These are phyloP conservation scores for Arnoldichthys spilopterus DNA, from an alignment of 2,797 vertebrate species.

Conservation along the genomic window DNA sequence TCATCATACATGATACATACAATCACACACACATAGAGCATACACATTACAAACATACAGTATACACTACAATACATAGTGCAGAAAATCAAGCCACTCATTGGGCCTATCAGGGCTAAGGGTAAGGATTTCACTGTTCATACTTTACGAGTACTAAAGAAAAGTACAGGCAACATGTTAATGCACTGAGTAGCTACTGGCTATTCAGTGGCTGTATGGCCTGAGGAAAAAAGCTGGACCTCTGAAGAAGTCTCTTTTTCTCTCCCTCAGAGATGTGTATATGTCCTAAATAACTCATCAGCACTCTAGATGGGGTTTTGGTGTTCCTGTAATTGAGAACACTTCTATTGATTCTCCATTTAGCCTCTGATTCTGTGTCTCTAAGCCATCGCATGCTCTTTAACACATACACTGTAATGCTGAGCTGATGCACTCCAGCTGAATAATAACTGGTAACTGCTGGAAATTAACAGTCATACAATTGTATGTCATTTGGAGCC, in stretches of 20 bases:
- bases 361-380: constrained; percentile 53
- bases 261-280: constrained; percentile 26
- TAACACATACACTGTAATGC: constrained; percentile 25
- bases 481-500: neutral
- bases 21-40: too few relatives aligned
- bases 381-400: constrained; percentile 40
- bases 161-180: too few relatives aligned
- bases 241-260: constrained; percentile 28
- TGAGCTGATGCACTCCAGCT: neutral
- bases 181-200: too few relatives aligned
- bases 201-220: too few relatives aligned
- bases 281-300: constrained; percentile 55
- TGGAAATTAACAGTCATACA: neutral
- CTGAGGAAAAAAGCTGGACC: too few relatives aligned
- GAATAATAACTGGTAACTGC: neutral
- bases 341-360: constrained; percentile 58
- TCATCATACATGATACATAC: too few relatives aligned
- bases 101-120: too few relatives aligned
- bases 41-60: too few relatives aligned
- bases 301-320: constrained; percentile 45
- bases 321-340: constrained; percentile 61
- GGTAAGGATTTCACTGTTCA: too few relatives aligned
- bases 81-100: too few relatives aligned
- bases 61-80: too few relatives aligned
- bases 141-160: too few relatives aligned